Conservation (phyloP, 2,113 vertebrate genomes). For the Centrocercus urophasianus region DNA sequence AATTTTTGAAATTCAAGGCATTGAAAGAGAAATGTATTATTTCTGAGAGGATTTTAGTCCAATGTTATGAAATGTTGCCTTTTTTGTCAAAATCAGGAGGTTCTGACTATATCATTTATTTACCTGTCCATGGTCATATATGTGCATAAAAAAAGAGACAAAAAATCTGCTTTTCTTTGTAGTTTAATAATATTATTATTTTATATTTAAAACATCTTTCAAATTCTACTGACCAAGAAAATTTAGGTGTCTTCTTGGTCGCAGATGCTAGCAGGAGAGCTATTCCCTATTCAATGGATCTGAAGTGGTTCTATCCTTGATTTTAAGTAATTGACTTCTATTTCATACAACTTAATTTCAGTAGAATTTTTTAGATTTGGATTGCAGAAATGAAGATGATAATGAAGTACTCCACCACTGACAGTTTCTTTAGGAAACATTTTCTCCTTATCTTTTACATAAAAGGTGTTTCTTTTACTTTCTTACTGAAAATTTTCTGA, state of each 20-base stretch:
- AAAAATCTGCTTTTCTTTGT: background rate
- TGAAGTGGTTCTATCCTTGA: conserved; percentile 12
- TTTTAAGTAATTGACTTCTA: conserved; percentile 15
- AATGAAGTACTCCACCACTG: background rate
- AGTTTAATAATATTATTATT: background rate
- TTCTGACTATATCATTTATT: background rate
- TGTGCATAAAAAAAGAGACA: background rate
- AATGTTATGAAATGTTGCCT: background rate
- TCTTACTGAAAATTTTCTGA: background rate
- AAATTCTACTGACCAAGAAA: conserved; percentile 9
- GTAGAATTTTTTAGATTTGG: background rate
- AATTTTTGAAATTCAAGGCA: background rate
- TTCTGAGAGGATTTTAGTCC: background rate
- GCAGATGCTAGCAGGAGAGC: background rate
- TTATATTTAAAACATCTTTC: background rate
- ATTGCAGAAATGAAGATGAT: background rate
- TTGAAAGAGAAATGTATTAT: background rate
- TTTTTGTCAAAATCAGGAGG: background rate
- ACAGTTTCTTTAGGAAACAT: background rate
- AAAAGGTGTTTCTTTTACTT: conserved; percentile 10
- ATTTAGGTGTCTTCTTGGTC: background rate
- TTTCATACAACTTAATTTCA: conserved; percentile 34
- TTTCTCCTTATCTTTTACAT: background rate
- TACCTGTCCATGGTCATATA: background rate
- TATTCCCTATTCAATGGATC: background rate